Conservation (phyloP, 2,113 vertebrate genomes). For the Ailurus styani region DNA sequence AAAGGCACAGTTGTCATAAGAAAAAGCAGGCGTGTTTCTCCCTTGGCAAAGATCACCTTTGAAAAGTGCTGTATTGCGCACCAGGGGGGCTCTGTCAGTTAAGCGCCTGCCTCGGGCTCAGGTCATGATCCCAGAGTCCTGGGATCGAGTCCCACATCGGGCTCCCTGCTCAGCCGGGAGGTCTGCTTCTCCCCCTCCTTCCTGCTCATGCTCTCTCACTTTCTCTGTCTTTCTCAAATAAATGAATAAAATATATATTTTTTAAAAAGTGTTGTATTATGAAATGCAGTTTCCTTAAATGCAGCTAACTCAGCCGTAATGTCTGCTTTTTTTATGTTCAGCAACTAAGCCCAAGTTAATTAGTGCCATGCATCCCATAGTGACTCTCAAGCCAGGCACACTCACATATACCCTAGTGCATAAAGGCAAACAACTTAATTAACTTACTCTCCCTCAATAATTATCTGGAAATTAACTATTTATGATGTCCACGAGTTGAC, state of each 20-base stretch:
- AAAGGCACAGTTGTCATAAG: neutral
- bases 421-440: constrained; percentile 56
- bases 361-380: constrained; percentile 4
- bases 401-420: constrained; percentile 33
- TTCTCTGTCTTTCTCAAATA: too few relatives aligned
- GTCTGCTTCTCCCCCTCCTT: too few relatives aligned
- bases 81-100: too few relatives aligned
- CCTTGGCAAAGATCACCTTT: neutral
- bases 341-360: constrained; percentile 40
- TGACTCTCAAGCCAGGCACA: constrained; percentile 28
- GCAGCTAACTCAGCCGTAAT: neutral
- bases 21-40: neutral
- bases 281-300: neutral
- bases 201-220: too few relatives aligned
- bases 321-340: neutral
- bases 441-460: constrained; percentile 28
- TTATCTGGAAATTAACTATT: constrained; percentile 49
- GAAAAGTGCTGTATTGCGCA: neutral
- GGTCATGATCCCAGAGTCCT: too few relatives aligned
- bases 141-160: too few relatives aligned
- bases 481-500: constrained; percentile 30
- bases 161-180: too few relatives aligned
- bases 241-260: too few relatives aligned
- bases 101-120: too few relatives aligned
- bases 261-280: neutral